Evolutionary conservation across 2,797 vertebrate species (phyloP).

Genomic region (Paedocypris micromegethes): DNA sequence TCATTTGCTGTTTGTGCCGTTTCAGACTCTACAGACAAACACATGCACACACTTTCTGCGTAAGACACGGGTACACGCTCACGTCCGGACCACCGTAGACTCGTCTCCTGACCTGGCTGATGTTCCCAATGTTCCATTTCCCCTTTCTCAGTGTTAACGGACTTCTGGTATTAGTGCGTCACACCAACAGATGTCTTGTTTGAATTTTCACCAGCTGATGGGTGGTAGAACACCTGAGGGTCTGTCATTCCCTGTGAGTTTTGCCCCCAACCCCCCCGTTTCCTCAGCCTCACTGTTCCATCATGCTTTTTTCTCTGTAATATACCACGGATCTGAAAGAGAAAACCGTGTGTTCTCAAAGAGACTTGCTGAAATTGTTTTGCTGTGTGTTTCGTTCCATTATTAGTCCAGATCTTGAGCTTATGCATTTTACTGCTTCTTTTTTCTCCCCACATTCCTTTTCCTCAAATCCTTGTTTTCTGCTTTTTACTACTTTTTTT

Average conservation of each 20-base stretch:
- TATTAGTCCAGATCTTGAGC: constrained; percentile 8
- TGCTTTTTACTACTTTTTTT: constrained; percentile 19
- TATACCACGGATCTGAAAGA: not conserved
- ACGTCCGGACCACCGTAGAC: constrained; percentile 59
- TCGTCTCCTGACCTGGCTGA: constrained; percentile 33
- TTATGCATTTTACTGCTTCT: constrained; percentile 8
- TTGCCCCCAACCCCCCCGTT: not conserved
- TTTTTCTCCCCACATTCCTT: constrained; percentile 18
- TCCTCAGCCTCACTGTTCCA: constrained; percentile 1
- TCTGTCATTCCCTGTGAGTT: not conserved
- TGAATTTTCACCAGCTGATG: constrained; percentile 4
- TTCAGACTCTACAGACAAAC: constrained; percentile 58
- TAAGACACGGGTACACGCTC: constrained; percentile 25
- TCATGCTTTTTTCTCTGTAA: not conserved
- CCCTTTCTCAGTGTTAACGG: constrained; percentile 34
- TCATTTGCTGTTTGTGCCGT: constrained; percentile 63
- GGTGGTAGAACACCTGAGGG: not conserved
- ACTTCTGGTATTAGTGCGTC: constrained; percentile 20
- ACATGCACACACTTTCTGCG: constrained; percentile 37
- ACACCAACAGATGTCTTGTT: constrained; percentile 4
- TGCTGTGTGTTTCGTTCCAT: not conserved
- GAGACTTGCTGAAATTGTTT: constrained; percentile 9
- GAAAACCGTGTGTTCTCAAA: not conserved
- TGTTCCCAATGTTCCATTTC: constrained; percentile 30
- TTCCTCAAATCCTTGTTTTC: not conserved